phyloP scores from a whole-genome alignment of 35 echinoderm and acorn worm genomes.

The Antedon bifida region DNA sequence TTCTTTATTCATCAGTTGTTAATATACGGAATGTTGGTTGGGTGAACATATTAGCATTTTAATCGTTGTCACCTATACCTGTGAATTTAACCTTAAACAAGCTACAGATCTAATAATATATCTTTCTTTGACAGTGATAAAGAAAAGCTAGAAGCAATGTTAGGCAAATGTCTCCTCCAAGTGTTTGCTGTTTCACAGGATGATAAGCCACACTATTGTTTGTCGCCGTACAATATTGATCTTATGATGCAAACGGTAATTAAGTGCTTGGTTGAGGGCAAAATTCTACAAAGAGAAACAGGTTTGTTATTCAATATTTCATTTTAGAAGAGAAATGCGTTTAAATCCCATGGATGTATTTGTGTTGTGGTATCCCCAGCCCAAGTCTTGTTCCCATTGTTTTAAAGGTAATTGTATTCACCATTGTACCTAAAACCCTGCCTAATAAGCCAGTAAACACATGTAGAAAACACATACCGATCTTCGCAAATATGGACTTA shows the following conservation, averaged over 20 bases:
- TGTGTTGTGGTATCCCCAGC: not conserved
- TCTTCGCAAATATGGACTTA: too few relatives aligned
- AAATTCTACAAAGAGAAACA: slow-evolving; percentile 12
- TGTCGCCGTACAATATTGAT: slow-evolving; percentile 22
- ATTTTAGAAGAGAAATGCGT: not conserved
- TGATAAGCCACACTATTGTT: not conserved
- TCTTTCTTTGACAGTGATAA: slow-evolving; percentile 8
- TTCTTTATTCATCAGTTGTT: too few relatives aligned
- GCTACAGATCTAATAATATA: too few relatives aligned
- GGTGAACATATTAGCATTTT: too few relatives aligned
- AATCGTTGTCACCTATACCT: too few relatives aligned
- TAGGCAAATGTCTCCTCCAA: slow-evolving; percentile 23
- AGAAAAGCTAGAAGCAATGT: slow-evolving; percentile 11
- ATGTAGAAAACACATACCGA: too few relatives aligned
- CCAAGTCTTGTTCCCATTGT: not conserved
- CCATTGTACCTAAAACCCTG: too few relatives aligned
- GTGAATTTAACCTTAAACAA: too few relatives aligned
- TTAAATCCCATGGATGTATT: not conserved
- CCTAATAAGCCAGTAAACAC: too few relatives aligned
- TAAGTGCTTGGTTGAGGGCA: slow-evolving; percentile 14
- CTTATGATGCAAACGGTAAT: slow-evolving; percentile 36
- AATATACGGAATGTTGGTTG: too few relatives aligned
- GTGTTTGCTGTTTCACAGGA: slow-evolving; percentile 2
- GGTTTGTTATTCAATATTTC: slow-evolving; percentile 2
- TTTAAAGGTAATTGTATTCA: not conserved